These are phyloP conservation scores for Amphiprion clarkii DNA, from an alignment of 2,797 vertebrate genomes.

Conservation along the genomic window DNA sequence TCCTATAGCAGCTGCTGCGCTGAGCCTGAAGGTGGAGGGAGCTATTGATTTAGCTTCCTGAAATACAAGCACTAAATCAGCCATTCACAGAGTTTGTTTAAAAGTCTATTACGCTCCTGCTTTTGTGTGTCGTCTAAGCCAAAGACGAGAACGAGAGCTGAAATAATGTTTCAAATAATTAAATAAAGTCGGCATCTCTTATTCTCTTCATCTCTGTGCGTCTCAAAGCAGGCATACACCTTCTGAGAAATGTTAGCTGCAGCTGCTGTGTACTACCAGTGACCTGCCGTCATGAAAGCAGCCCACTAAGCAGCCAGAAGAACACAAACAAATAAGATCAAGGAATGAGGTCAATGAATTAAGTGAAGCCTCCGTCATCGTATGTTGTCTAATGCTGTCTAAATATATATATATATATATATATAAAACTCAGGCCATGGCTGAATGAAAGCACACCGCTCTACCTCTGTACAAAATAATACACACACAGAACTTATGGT, in stretches of 20 bases:
- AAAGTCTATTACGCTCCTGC: conserved; percentile 58
- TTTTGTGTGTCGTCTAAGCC: conserved; percentile 13
- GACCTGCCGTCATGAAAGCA: conserved; percentile 40
- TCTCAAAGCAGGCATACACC: conserved; percentile 26
- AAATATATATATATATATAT: conserved; percentile 49
- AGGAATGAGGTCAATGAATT: conserved; percentile 71
- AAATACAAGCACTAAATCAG: conserved; percentile 65
- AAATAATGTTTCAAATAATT: conserved; percentile 60
- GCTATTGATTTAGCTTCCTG: conserved; percentile 61
- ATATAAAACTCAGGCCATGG: conserved; percentile 19
- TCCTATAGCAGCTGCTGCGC: conserved; percentile 57
- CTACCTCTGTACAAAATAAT: conserved; percentile 19
- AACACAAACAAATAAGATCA: conserved; percentile 68
- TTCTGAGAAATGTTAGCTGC: conserved; percentile 31
- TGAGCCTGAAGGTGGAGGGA: conserved; percentile 48
- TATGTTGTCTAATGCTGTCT: conserved; percentile 48
- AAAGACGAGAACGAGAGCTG: conserved; percentile 35
- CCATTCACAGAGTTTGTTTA: conserved; percentile 56
- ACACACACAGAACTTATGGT: conserved; percentile 9
- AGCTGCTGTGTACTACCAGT: conserved; percentile 25
- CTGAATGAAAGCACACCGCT: conserved; percentile 30
- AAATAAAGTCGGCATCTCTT: conserved; percentile 29
- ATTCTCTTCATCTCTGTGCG: conserved; percentile 18
- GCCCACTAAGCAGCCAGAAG: conserved; percentile 35
- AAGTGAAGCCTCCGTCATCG: conserved; percentile 51